Evolutionary conservation across 2,797 vertebrate species (phyloP).

Genomic region (Thunnus albacares): DNA sequence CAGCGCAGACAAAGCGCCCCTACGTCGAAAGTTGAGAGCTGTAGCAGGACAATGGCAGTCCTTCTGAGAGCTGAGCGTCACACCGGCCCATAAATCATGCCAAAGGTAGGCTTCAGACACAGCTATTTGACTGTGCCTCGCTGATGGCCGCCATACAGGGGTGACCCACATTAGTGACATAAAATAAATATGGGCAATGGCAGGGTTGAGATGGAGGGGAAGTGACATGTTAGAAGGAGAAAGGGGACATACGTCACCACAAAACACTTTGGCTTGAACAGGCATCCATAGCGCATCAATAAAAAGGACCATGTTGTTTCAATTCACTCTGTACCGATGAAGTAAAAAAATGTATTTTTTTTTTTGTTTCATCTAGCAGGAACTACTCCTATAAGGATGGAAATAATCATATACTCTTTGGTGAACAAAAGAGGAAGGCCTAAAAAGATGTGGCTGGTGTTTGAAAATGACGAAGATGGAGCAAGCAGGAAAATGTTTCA

Average conservation of each 20-base stretch:
- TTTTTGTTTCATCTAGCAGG: constrained; percentile 52
- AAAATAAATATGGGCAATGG: constrained; percentile 89
- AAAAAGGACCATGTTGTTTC: constrained; percentile 72
- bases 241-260: constrained; percentile 78
- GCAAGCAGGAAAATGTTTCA: constrained; percentile 74
- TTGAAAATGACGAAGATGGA: constrained; percentile 72
- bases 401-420: constrained; percentile 72
- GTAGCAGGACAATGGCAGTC: constrained; percentile 93
- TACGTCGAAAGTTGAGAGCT: constrained; percentile 90
- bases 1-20: constrained; percentile 96
- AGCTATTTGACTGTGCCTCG: constrained; percentile 87
- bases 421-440: constrained; percentile 58
- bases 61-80: constrained; percentile 88
- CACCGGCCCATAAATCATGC: constrained; percentile 93
- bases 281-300: constrained; percentile 64
- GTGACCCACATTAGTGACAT: constrained; percentile 89
- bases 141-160: constrained; percentile 88
- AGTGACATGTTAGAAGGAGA: constrained; percentile 82
- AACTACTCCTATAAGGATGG: constrained; percentile 63
- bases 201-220: constrained; percentile 78
- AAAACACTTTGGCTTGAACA: constrained; percentile 67
- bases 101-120: constrained; percentile 89
- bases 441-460: constrained; percentile 54
- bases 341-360: constrained; percentile 55
- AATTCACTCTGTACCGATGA: constrained; percentile 59